Percentiles rank a stretch among this genome's conserved stretches.
Conservation (phyloP, 2,113 vertebrate species). For the Labeo catla region DNA sequence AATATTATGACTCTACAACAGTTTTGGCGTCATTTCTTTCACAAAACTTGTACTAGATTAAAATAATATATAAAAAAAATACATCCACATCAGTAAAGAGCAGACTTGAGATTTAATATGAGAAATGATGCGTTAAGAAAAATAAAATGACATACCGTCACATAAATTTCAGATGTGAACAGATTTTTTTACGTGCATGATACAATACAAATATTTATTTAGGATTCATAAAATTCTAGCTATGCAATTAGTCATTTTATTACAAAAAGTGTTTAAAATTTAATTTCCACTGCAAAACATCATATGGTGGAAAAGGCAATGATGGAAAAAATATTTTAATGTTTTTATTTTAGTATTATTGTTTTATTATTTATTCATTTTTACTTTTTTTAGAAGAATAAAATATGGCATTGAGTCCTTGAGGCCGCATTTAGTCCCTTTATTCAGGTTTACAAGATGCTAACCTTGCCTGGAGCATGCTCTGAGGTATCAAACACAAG, state of each 20-base stretch:
- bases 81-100: background rate
- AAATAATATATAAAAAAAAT: background rate
- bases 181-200: background rate
- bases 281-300: background rate
- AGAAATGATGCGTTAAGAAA: background rate
- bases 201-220: background rate
- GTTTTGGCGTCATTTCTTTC: background rate
- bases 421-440: conserved; percentile 45
- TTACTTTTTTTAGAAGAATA: background rate
- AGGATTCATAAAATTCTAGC: background rate
- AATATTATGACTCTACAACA: background rate
- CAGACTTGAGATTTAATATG: background rate
- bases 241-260: background rate
- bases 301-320: background rate
- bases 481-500: conserved; percentile 47
- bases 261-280: background rate
- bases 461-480: conserved; percentile 56
- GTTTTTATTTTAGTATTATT: background rate
- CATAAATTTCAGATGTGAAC: background rate
- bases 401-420: conserved; percentile 8
- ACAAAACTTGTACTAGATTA: background rate
- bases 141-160: background rate
- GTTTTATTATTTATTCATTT: too few species aligned
- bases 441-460: conserved; percentile 52
- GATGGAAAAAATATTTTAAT: background rate